Evolutionary conservation across 2,797 vertebrate genomes (phyloP).

Genomic region (Schizothorax lantsangensis): DNA sequence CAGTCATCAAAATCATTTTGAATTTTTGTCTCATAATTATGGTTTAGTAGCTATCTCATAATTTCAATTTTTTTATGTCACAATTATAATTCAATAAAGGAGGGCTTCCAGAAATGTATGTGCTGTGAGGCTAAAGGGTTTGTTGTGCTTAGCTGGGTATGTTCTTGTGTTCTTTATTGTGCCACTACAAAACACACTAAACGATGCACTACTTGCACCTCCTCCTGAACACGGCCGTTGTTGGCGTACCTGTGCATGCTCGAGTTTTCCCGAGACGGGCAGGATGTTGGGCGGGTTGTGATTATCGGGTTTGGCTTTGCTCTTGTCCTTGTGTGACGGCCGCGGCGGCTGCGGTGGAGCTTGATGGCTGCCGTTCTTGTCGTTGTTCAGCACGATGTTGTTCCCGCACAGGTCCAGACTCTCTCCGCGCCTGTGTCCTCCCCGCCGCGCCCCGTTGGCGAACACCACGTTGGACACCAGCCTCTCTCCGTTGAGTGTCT

Average conservation of each 20-base stretch:
- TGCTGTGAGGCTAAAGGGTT: no score
- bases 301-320: conserved; percentile 57
- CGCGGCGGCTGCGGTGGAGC: conserved; percentile 67
- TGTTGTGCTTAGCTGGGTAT: no score
- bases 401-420: conserved; percentile 82
- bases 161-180: no score
- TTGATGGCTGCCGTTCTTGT: conserved; percentile 76
- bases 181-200: no score
- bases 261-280: conserved; percentile 85
- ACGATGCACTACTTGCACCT: no score
- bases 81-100: not conserved
- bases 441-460: conserved; percentile 81
- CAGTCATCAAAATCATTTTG: not conserved
- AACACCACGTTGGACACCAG: conserved; percentile 78
- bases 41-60: no score
- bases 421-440: conserved; percentile 57
- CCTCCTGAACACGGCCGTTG: no score
- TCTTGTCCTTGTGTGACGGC: conserved; percentile 74
- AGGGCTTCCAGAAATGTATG: no score
- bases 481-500: conserved; percentile 55
- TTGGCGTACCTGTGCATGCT: conserved; percentile 76
- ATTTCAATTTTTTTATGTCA: not conserved
- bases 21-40: no score
- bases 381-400: conserved; percentile 75
- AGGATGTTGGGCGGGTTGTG: conserved; percentile 82